Base-by-base conservation (phyloP, 2,888 invertebrate genomes). In the Volucella zonaria region DNA sequence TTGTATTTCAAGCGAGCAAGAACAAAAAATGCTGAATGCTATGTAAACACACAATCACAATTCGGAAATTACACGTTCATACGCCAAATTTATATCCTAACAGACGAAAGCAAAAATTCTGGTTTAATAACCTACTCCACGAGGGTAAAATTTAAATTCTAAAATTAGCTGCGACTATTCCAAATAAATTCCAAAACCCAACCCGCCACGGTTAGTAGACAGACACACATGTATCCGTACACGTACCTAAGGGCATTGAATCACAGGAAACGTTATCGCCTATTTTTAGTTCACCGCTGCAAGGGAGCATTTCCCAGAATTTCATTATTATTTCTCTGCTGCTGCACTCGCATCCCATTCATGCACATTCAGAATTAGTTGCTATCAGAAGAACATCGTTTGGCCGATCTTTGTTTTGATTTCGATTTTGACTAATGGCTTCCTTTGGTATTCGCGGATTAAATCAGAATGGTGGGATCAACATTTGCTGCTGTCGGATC, bases 401-500 rank as follows among this genome's bases (percentile, higher is more conserved):
- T 79, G 23, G 1, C 10, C 67, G 15, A 43, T 43, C 4, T 42
- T 54, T 8, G 40, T 45, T 8, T 45, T 40, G 14, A 42, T 8
- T 40, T 11, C 11, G 8, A 47, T 51, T 54, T 43, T n/a, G 15
- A 31, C 9, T n/a, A 14, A 90, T 90, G 90, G 87, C 90, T 61
- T 88, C 91, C 1, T 90, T 91, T 74, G 91, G 91, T 23, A 87
- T 90, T 68, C 91, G 90, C 38, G 89, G 90, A 31, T 88, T 89
- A 82, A 89, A 88, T 56, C 90, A 91, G 73, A 90, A 88, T 75
- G 92, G 93, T 51, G 95, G 96, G 62, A 93, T 95, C 81, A 94
- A 94, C 89, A 95, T 96, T 89, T 96, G 96, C 87, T 95, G 95
- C 90, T 96, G 95, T 89, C 93, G 94, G 80, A 95, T 96, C 89